phyloP scores from a whole-genome alignment of 2,888 invertebrate species.

The Apamea sordens region DNA sequence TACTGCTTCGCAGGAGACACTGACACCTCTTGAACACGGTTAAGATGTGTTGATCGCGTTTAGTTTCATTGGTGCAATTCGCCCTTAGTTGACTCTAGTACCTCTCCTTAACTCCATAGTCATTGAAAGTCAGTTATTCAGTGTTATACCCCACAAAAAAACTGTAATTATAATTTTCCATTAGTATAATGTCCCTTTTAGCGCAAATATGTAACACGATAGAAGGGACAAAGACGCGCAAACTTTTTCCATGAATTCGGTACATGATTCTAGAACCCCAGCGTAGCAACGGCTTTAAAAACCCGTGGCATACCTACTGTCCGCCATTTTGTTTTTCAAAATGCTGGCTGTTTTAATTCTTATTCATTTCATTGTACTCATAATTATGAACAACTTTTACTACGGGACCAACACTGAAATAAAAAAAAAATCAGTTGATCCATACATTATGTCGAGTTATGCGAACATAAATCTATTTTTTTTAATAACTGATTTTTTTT shows the following conservation, averaged over 20 bases:
- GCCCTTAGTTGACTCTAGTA: background rate
- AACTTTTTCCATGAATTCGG: background rate
- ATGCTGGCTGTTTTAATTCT: too few relatives aligned
- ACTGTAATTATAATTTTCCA: background rate
- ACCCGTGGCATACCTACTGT: too few relatives aligned
- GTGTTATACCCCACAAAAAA: background rate
- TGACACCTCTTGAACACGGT: background rate
- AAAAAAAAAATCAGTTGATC: too few relatives aligned
- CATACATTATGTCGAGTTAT: too few relatives aligned
- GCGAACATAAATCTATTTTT: too few relatives aligned
- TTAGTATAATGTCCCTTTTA: background rate
- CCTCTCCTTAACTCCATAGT: background rate
- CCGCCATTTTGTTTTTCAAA: background rate
- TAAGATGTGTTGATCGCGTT: background rate
- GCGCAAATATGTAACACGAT: background rate
- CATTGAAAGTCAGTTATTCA: too few relatives aligned
- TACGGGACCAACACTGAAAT: too few relatives aligned
- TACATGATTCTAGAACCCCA: background rate
- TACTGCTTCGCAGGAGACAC: background rate
- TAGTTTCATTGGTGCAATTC: background rate
- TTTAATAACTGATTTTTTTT: too few relatives aligned
- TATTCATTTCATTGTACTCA: too few relatives aligned
- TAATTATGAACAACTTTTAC: too few relatives aligned
- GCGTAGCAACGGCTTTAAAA: background rate
- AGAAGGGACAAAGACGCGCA: too few relatives aligned